Evolutionary conservation across 2,797 vertebrate genomes (phyloP), one percentile per base, ranked within the genome.

Genomic region (Artibeus jamaicensis): DNA sequence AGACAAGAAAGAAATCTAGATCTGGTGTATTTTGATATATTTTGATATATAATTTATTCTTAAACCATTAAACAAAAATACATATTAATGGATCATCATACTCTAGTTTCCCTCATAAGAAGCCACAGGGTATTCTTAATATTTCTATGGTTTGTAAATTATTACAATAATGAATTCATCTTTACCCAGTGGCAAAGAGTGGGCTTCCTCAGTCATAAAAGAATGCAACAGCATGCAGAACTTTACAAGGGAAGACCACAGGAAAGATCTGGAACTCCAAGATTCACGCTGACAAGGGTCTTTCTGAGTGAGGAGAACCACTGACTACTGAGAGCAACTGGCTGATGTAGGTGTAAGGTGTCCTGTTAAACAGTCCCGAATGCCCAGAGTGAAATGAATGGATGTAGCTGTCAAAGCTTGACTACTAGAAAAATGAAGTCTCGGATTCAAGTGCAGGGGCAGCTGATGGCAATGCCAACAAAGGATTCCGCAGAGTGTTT

Each of bases 1-100:
- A 74, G 77, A 89, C 55, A 93, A 92, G 95, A 93, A 71, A 57
- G 32, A 67, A 93, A 91, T 55, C 44, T 73, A 84, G 48, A 86
- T 1, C 9, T 0, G 8, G 15, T 86, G 11, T 14, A 74, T 84
- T 93, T 84, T 53, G 50, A 44, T 83, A 39, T 3, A 34, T 5
- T 93, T 84, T 53, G 50, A 44, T 83, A 39, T 3, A 34, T 5
- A 50, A 76, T 87, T 87, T 50, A 46, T n/a, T 92, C 68, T 73
- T 15, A 78, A 29, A 21, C 57, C 9, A 44, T 42, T 34, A 85
- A 74, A 70, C 18, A 86, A 76, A 68, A 19, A 62, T n/a, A 37
- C 21, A 9, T 34, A 26, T 42, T 71, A 85, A 42, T 37, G 0
- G 42, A 10, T 73, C 37, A 19, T 65, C 37, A 24, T 65, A 73